These are phyloP conservation scores for Orchesellides sinensis DNA, from an alignment of 2,888 invertebrate species.

Conservation along the genomic window DNA sequence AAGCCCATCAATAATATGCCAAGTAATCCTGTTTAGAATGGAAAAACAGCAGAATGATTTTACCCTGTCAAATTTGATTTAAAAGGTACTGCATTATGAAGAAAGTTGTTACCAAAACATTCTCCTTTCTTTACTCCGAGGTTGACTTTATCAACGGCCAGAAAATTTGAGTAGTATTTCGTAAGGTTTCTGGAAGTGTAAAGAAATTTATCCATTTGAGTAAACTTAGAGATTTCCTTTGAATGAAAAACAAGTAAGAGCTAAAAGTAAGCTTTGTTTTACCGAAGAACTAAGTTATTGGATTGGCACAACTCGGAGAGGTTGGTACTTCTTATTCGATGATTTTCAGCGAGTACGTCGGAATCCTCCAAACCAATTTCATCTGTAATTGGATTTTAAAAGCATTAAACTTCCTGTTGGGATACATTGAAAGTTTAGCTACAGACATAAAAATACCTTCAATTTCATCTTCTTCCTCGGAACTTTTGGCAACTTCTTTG, in stretches of 20 bases:
- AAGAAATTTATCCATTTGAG: too few species aligned
- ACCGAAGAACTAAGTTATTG: conserved; percentile 76
- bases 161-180: conserved; percentile 85
- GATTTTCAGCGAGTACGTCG: conserved; percentile 73
- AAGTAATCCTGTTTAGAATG: conserved; percentile 79
- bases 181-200: conserved; percentile 80
- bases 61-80: not conserved
- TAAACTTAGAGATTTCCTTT: not conserved
- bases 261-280: not conserved
- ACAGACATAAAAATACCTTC: conserved; percentile 21
- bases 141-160: conserved; percentile 89
- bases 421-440: too few species aligned
- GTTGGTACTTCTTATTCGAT: conserved; percentile 69
- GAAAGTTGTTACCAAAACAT: conserved; percentile 87
- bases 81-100: not conserved
- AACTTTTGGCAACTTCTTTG: conserved; percentile 38
- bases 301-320: conserved; percentile 72
- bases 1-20: conserved; percentile 79
- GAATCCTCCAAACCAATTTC: conserved; percentile 69
- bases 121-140: conserved; percentile 84
- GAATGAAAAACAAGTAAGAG: not conserved
- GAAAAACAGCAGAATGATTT: not conserved
- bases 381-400: conserved; percentile 10
- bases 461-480: conserved; percentile 34
- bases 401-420: not conserved